Base-by-base conservation (phyloP, 2,113 vertebrate genomes). In the Sisor rabdophorus region DNA sequence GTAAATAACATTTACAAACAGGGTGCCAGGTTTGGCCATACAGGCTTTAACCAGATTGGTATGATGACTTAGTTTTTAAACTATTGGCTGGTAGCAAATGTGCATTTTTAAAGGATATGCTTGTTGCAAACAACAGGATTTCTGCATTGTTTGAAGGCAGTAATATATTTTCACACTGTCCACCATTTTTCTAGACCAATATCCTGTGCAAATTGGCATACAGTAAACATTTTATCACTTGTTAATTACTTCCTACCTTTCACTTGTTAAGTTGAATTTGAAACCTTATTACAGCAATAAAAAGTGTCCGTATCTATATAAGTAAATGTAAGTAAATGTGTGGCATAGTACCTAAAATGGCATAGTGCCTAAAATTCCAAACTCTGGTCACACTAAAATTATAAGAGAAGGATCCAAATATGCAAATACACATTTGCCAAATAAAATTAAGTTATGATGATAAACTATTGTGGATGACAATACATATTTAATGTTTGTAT, bases 211-310 rank as follows among this genome's bases (percentile, higher is more conserved):
- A 11, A 22, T 26, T 52, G 65, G 10, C 22, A 22, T 24, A 19
- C 24, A 68, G 16, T 50, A 50, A 68, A 67, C 22, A 17, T 48
- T 48, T 69, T 68, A 68, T 26, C n/a, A 67, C 20, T 15, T 63
- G 30, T 12, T 68, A 50, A 28, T 30, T 9, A 69, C 12, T 28
- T 69, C 24, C 24, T 12, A 69, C 22, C 11, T 28, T 69, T 20
- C 11, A 7, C 24, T 11, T 52, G 47, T 10, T 30, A 52, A 52
- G 24, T 22, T 44, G 7, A 40, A 20, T 40, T 11, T 64, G 2
- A 47, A 47, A 47, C 12, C 9, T 48, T 48, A 48, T 26, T 48
- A 50, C 7, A 48, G 44, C 64, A 67, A 26, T 67, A 17, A 50
- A 67, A 67, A 68, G 10, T 8, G 1, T 65, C 40, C 12, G 16